Evolutionary conservation across 2,113 vertebrate genomes (phyloP).

Genomic region (Nyctereutes procyonoides): DNA sequence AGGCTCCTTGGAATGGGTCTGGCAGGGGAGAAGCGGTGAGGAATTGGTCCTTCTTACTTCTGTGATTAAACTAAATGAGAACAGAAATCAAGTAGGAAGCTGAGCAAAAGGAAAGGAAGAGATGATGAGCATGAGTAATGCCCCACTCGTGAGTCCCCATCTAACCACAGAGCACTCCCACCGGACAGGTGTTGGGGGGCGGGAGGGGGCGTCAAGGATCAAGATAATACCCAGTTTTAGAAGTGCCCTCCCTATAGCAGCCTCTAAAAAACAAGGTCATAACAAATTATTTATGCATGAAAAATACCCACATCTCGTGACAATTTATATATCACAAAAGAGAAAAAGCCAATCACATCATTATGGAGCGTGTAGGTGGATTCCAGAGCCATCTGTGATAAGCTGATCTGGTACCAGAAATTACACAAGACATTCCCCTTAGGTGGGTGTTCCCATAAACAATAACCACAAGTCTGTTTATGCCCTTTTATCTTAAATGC

Average conservation of each 20-base stretch:
- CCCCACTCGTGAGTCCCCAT: neutral
- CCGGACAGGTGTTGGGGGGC: neutral
- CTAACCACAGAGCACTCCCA: neutral
- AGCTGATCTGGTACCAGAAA: neutral
- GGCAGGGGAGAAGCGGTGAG: neutral
- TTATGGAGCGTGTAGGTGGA: conserved; percentile 67
- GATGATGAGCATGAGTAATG: neutral
- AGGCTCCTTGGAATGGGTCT: neutral
- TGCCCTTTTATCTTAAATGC: neutral
- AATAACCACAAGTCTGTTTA: neutral
- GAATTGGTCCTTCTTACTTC: neutral
- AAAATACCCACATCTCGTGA: conserved; percentile 85
- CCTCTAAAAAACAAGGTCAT: conserved; percentile 52
- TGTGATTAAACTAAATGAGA: neutral
- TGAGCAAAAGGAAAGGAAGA: neutral
- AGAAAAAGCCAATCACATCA: conserved; percentile 63
- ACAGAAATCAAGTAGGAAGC: neutral
- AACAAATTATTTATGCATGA: conserved; percentile 71
- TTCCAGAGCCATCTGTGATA: conserved; percentile 28
- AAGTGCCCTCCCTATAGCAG: neutral
- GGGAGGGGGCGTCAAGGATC: neutral
- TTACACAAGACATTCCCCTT: neutral
- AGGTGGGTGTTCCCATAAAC: neutral
- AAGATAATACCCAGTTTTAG: neutral
- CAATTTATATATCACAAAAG: conserved; percentile 79